Conservation (phyloP, 1,140 invertebrate species). For the Ips nitidus region DNA sequence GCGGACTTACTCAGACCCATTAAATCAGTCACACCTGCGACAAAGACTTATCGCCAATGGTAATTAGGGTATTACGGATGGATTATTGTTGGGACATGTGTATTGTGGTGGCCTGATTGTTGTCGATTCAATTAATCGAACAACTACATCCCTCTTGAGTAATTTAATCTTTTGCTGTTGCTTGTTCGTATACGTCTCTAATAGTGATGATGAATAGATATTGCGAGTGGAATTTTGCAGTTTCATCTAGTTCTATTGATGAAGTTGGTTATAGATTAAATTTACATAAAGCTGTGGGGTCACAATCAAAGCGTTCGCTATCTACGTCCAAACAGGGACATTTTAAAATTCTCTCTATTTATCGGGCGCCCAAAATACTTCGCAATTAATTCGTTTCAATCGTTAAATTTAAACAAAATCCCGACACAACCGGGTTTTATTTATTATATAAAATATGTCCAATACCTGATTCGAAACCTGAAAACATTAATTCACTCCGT, state of each 20-base stretch:
- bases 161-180: too few relatives aligned
- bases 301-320: constrained; percentile 4
- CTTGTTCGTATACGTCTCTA: too few relatives aligned
- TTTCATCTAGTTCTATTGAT: too few relatives aligned
- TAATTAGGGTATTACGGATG: constrained; percentile 16
- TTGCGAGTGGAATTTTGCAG: too few relatives aligned
- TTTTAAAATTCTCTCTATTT: constrained; percentile 28
- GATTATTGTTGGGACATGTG: constrained; percentile 1
- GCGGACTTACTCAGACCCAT: constrained; percentile 15
- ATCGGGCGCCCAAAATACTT: constrained; percentile 24
- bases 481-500: constrained; percentile 36
- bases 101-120: constrained; percentile 4
- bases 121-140: neutral
- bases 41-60: constrained; percentile 13
- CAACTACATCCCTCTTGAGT: neutral
- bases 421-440: constrained; percentile 28
- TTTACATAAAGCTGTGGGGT: too few relatives aligned
- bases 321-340: constrained; percentile 4
- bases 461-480: constrained; percentile 28
- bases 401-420: constrained; percentile 36
- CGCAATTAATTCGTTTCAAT: constrained; percentile 32
- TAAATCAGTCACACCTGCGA: constrained; percentile 23
- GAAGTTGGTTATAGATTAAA: too few relatives aligned
- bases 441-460: constrained; percentile 36
- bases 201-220: too few relatives aligned